These are phyloP conservation scores for Ostrea denselamellosa DNA, from an alignment of 1,140 invertebrate genomes.

Conservation along the genomic window DNA sequence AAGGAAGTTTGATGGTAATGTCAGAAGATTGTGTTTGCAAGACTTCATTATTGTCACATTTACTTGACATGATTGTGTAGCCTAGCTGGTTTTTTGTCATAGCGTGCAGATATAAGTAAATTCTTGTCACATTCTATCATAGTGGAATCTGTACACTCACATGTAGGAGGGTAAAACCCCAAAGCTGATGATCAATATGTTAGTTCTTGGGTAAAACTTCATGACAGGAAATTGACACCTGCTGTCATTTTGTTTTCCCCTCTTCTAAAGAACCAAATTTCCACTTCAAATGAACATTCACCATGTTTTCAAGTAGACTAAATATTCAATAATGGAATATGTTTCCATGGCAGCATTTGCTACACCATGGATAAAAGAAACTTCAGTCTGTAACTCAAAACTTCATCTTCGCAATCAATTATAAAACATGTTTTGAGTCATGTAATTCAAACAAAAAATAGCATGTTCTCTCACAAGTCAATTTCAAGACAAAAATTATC, in stretches of 20 bases:
- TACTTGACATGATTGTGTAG: constrained; percentile 1
- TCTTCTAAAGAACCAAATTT: constrained; percentile 24
- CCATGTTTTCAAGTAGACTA: constrained; percentile 25
- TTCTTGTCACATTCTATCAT: constrained; percentile 17
- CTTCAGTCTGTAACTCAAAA: background rate
- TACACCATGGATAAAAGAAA: background rate
- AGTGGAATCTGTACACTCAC: background rate
- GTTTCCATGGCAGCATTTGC: constrained; percentile 26
- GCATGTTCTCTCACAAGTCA: too few species aligned
- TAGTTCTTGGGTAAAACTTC: constrained; percentile 14
- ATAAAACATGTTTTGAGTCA: too few species aligned
- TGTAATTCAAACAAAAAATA: too few species aligned
- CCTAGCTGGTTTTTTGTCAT: background rate
- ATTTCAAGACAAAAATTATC: too few species aligned
- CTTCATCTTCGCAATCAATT: background rate
- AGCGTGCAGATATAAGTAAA: constrained; percentile 28
- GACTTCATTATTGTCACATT: background rate
- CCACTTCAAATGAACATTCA: background rate
- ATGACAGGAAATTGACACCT: constrained; percentile 29
- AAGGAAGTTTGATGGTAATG: background rate
- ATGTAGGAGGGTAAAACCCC: background rate
- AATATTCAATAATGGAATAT: constrained; percentile 20
- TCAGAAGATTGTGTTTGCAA: background rate
- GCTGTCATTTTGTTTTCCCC: background rate
- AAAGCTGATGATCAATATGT: background rate